phyloP scores from a whole-genome alignment of 1,140 invertebrate genomes.

The Phenacoccus solenopsis region DNA sequence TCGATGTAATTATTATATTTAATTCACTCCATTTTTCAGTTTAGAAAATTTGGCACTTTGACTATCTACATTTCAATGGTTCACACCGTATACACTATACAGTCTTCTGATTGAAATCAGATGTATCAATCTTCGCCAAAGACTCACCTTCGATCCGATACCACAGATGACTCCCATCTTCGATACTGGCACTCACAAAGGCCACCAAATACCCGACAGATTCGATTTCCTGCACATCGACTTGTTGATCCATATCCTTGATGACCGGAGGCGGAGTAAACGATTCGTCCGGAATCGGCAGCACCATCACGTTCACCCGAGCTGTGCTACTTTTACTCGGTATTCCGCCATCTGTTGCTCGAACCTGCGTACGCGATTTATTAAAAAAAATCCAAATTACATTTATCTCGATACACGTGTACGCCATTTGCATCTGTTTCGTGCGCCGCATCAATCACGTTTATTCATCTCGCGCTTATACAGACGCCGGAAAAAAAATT shows the following conservation, averaged over 20 bases:
- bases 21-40: too few relatives aligned
- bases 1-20: too few relatives aligned
- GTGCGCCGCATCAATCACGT: neutral
- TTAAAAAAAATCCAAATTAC: constrained; percentile 24
- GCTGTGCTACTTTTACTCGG: constrained; percentile 53
- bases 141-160: constrained; percentile 76
- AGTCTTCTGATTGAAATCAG: too few relatives aligned
- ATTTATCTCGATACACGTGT: too few relatives aligned
- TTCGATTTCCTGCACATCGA: constrained; percentile 72
- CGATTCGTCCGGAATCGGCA: constrained; percentile 43
- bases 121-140: neutral
- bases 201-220: constrained; percentile 66
- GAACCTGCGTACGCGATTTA: too few relatives aligned
- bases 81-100: too few relatives aligned
- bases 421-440: neutral
- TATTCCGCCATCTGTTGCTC: constrained; percentile 62
- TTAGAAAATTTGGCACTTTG: too few relatives aligned
- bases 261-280: constrained; percentile 49
- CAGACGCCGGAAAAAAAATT: neutral
- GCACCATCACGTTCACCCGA: constrained; percentile 54
- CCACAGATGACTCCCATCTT: constrained; percentile 72
- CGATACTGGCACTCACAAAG: constrained; percentile 65
- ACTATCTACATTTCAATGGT: too few relatives aligned
- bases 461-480: neutral
- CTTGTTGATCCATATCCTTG: constrained; percentile 45